Percentiles rank a stretch among this genome's conserved stretches.
These are phyloP conservation scores for Mormyrus lacerda DNA, from an alignment of 2,113 vertebrate species.

Conservation along the genomic window DNA sequence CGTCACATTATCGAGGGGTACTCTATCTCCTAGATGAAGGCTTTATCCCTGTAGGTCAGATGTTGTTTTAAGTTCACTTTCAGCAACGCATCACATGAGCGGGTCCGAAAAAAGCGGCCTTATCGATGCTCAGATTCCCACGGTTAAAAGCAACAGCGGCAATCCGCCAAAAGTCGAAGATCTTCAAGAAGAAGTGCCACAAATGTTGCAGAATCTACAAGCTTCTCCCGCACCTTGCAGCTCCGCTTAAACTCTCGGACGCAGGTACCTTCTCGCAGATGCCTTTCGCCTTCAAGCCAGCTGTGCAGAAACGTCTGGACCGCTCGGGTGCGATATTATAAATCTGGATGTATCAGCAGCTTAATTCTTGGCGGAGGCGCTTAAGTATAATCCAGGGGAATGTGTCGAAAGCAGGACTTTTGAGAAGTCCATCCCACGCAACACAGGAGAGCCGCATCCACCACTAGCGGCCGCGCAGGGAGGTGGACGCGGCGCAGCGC, in stretches of 20 bases:
- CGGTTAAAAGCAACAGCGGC: background rate
- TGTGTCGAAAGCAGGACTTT: constrained; percentile 42
- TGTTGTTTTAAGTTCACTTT: background rate
- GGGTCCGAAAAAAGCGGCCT: background rate
- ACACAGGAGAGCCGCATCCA: constrained; percentile 68
- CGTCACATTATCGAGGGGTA: background rate
- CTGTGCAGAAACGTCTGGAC: background rate
- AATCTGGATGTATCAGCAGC: constrained; percentile 24
- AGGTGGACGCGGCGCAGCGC: constrained; percentile 86
- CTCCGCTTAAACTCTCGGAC: background rate
- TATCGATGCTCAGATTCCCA: background rate
- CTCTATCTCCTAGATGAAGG: background rate
- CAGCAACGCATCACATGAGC: background rate
- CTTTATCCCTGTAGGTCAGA: background rate
- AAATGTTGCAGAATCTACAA: background rate
- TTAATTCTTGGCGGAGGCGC: constrained; percentile 31
- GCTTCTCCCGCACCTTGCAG: background rate
- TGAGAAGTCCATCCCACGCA: constrained; percentile 58
- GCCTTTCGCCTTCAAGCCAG: background rate
- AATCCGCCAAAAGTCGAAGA: background rate
- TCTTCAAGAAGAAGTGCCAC: background rate
- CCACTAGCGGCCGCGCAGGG: constrained; percentile 84
- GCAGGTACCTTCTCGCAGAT: constrained; percentile 10
- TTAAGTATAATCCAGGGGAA: constrained; percentile 32
- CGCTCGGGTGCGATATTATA: constrained; percentile 18